Percentiles rank a stretch among this genome's conserved stretches.
Conservation (phyloP, 2,888 invertebrate species). For the Parascotia fuliginaria region DNA sequence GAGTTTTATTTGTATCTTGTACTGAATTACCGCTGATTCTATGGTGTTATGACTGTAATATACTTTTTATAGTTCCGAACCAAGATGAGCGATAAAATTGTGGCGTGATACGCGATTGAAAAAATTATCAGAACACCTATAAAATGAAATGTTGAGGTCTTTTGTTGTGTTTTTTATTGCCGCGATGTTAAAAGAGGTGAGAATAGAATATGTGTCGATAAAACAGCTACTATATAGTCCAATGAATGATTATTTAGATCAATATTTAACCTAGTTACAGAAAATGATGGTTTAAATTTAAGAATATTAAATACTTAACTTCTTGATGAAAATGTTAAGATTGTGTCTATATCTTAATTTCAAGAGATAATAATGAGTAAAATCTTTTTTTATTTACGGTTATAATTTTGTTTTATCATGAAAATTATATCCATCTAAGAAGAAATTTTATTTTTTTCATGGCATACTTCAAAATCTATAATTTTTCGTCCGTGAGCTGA, state of each 20-base stretch:
- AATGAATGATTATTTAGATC: too few species aligned
- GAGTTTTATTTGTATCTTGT: constrained; percentile 58
- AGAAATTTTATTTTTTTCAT: not conserved
- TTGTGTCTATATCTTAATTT: too few species aligned
- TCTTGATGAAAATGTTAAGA: too few species aligned
- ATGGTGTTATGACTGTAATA: constrained; percentile 59
- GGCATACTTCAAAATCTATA: not conserved
- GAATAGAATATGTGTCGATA: not conserved
- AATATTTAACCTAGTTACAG: too few species aligned
- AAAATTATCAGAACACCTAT: constrained; percentile 42
- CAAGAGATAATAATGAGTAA: too few species aligned
- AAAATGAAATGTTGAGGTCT: constrained; percentile 28
- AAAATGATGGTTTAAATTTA: too few species aligned
- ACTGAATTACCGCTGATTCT: constrained; percentile 47
- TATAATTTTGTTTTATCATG: too few species aligned
- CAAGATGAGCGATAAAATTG: constrained; percentile 51
- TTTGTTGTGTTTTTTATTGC: constrained; percentile 24
- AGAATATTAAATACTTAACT: too few species aligned
- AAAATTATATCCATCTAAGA: too few species aligned
- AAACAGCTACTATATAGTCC: too few species aligned
- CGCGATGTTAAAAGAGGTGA: not conserved
- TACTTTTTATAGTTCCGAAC: constrained; percentile 62
- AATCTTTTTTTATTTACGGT: too few species aligned
- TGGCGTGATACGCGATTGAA: constrained; percentile 43
- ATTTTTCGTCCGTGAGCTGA: not conserved